A percentile compares a stretch with the other conserved stretches of the same genome.
Conservation (phyloP, 2,113 vertebrate species). For the Macquaria australasica region DNA sequence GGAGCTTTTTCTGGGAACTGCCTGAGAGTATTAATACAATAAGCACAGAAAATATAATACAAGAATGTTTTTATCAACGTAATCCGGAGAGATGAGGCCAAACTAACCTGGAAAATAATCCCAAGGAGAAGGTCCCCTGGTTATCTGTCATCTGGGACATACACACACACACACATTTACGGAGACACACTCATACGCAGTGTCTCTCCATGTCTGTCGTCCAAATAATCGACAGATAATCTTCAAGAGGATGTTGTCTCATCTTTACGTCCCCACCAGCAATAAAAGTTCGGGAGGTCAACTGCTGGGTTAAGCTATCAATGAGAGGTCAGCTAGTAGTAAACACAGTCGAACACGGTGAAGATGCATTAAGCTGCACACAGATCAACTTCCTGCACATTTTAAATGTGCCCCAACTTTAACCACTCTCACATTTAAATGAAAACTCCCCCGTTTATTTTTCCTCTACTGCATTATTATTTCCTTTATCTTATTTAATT, state of each 20-base stretch:
- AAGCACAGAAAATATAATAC: constrained; percentile 85
- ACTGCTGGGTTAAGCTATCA: constrained; percentile 40
- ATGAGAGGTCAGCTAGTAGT: constrained; percentile 30
- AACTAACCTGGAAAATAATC: constrained; percentile 84
- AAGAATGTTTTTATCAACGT: constrained; percentile 87
- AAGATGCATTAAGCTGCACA: background rate
- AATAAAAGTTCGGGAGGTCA: constrained; percentile 19
- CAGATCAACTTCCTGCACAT: background rate
- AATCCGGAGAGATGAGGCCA: constrained; percentile 82
- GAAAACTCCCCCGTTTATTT: background rate
- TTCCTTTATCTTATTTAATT: background rate
- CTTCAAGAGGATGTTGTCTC: constrained; percentile 73
- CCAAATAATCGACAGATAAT: constrained; percentile 79
- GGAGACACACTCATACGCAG: constrained; percentile 37
- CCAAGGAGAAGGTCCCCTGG: constrained; percentile 82
- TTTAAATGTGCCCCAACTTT: background rate
- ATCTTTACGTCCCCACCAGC: constrained; percentile 56
- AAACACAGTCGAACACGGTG: background rate
- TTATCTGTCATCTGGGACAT: constrained; percentile 75
- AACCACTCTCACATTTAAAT: background rate
- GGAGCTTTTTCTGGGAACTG: constrained; percentile 77
- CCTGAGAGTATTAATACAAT: constrained; percentile 83
- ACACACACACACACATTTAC: constrained; percentile 46
- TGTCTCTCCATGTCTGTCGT: constrained; percentile 56
- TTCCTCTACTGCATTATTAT: background rate